These are phyloP conservation scores for Drosophila guanche DNA, from an alignment of 1,140 invertebrate species.

Conservation along the genomic window DNA sequence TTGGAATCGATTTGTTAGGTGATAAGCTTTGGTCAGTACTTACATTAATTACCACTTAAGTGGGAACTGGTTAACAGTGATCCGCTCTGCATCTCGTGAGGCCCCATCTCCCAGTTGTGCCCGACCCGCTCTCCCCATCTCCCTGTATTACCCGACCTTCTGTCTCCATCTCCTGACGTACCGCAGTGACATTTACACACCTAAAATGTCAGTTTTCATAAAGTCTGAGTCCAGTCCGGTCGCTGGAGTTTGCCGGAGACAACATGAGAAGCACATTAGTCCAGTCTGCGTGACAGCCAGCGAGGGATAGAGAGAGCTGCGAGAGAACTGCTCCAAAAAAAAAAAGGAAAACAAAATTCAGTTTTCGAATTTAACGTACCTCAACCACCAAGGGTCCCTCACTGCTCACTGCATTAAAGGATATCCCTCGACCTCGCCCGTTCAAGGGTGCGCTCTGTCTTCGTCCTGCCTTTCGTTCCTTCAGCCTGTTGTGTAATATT, in stretches of 20 bases:
- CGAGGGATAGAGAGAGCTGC: constrained; percentile 8
- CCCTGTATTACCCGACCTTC: neutral
- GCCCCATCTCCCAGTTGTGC: neutral
- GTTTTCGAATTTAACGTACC: constrained; percentile 11
- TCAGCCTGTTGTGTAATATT: constrained; percentile 70
- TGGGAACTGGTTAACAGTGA: constrained; percentile 22
- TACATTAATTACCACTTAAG: constrained; percentile 81
- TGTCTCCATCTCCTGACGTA: neutral
- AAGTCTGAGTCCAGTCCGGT: constrained; percentile 41
- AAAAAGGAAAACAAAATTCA: constrained; percentile 5
- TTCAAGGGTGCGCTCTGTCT: constrained; percentile 51
- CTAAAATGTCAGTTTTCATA: constrained; percentile 79
- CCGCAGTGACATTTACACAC: constrained; percentile 69
- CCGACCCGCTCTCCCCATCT: neutral
- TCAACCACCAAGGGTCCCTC: constrained; percentile 9
- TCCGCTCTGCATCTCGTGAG: constrained; percentile 15
- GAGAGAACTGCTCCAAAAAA: constrained; percentile 34
- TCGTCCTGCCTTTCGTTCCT: constrained; percentile 13
- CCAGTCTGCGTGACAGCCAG: constrained; percentile 53
- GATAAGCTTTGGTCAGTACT: constrained; percentile 65
- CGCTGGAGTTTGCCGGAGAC: constrained; percentile 47
- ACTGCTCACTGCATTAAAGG: constrained; percentile 46
- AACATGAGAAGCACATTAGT: constrained; percentile 79
- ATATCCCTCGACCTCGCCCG: constrained; percentile 29
- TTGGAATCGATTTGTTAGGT: constrained; percentile 66